Conservation (phyloP, 2,888 invertebrate species). For the Drosophila sordidula region DNA sequence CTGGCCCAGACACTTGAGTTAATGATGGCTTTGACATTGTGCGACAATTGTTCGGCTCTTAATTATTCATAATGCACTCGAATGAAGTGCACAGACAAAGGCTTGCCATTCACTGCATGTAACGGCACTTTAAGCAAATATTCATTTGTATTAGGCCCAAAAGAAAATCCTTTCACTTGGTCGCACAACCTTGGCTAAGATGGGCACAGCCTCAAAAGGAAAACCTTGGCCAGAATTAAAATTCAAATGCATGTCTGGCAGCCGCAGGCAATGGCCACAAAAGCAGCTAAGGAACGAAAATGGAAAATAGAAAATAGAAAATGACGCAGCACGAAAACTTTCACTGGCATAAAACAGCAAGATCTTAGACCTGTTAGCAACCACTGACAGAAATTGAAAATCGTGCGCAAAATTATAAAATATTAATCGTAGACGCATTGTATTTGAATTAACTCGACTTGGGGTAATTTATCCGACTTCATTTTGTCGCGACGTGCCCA, state of each 20-base stretch:
- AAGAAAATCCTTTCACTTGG: constrained; percentile 60
- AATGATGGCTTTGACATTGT: constrained; percentile 65
- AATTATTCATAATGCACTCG: constrained; percentile 74
- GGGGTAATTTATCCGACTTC: constrained; percentile 47
- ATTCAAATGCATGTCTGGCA: constrained; percentile 73
- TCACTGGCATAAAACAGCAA: constrained; percentile 35
- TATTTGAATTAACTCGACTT: constrained; percentile 57
- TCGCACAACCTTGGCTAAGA: constrained; percentile 1
- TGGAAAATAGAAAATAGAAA: constrained; percentile 30
- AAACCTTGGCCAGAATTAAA: constrained; percentile 47
- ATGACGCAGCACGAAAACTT: constrained; percentile 33
- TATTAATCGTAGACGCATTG: constrained; percentile 68
- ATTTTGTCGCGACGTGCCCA: constrained; percentile 65
- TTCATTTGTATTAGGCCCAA: constrained; percentile 39
- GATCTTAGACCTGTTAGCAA: constrained; percentile 26
- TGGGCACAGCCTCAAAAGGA: constrained; percentile 5
- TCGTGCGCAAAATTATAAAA: constrained; percentile 77
- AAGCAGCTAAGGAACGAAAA: constrained; percentile 31
- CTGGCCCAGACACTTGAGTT: constrained; percentile 52
- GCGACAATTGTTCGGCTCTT: constrained; percentile 59
- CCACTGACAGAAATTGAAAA: constrained; percentile 63
- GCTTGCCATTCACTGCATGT: constrained; percentile 9
- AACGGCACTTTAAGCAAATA: constrained; percentile 40
- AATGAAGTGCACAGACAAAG: constrained; percentile 48
- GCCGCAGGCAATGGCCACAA: constrained; percentile 48